phyloP scores from a whole-genome alignment of 2,888 invertebrate genomes.

The Pachliopta kotzebuea region DNA sequence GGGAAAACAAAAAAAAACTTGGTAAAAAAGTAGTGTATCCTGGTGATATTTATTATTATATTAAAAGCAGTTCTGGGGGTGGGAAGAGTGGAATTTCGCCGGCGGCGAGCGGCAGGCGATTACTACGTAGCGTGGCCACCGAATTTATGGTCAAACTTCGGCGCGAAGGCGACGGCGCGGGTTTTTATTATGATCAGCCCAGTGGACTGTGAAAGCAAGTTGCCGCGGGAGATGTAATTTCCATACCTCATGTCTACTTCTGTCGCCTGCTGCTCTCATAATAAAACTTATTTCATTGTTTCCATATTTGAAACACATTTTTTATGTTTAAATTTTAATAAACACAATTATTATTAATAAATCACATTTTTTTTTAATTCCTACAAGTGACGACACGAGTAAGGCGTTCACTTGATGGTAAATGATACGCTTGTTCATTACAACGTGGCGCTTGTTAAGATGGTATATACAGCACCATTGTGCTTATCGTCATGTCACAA shows the following conservation, averaged over 20 bases:
- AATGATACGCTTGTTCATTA: too few relatives aligned
- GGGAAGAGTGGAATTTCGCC: slow-evolving; percentile 58
- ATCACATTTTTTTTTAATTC: too few relatives aligned
- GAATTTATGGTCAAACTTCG: slow-evolving; percentile 81
- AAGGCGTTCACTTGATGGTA: too few relatives aligned
- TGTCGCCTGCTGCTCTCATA: slow-evolving; percentile 75
- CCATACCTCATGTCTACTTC: slow-evolving; percentile 77
- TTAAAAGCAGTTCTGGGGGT: slow-evolving; percentile 70
- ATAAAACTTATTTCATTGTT: slow-evolving; percentile 58
- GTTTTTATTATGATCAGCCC: slow-evolving; percentile 81
- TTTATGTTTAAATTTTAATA: not conserved
- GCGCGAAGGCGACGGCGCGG: slow-evolving; percentile 76
- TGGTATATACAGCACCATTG: too few relatives aligned
- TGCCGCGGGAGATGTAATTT: slow-evolving; percentile 74
- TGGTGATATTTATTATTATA: slow-evolving; percentile 76
- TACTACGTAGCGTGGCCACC: slow-evolving; percentile 63
- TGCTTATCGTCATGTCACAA: too few relatives aligned
- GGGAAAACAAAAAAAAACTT: slow-evolving; percentile 72
- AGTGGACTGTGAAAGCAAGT: slow-evolving; percentile 81
- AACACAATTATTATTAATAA: too few relatives aligned
- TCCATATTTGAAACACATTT: slow-evolving; percentile 14
- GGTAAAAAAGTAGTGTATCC: slow-evolving; percentile 68
- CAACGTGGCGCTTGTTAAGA: too few relatives aligned
- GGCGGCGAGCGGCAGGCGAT: slow-evolving; percentile 61
- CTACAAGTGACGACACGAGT: too few relatives aligned